phyloP scores from a whole-genome alignment of 1,140 invertebrate genomes.

The Bombus soroeensis region DNA sequence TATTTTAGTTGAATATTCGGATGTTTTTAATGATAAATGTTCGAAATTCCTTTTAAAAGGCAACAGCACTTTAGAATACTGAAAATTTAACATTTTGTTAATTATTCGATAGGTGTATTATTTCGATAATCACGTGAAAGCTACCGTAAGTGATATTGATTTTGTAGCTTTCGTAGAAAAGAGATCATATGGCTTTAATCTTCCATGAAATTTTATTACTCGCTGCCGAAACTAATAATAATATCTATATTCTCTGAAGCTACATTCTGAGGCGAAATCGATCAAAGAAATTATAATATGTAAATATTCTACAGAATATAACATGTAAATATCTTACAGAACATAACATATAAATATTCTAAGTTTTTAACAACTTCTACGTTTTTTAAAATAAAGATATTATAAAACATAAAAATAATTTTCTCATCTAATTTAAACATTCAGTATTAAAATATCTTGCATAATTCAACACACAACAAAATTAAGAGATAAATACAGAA shows the following conservation, averaged over 20 bases:
- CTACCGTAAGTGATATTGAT: background rate
- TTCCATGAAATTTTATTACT: conserved; percentile 5
- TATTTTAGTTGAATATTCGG: background rate
- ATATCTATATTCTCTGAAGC: background rate
- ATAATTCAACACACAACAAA: too few relatives aligned
- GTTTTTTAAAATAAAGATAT: too few relatives aligned
- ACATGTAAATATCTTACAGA: too few relatives aligned
- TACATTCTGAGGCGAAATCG: background rate
- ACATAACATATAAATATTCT: too few relatives aligned
- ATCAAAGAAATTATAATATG: background rate
- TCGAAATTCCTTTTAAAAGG: background rate
- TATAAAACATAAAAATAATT: too few relatives aligned
- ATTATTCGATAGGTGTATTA: conserved; percentile 8
- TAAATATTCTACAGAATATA: too few relatives aligned
- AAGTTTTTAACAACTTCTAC: too few relatives aligned
- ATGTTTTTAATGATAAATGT: background rate
- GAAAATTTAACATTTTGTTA: background rate
- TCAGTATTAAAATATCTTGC: too few relatives aligned
- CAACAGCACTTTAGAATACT: background rate
- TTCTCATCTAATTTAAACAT: too few relatives aligned
- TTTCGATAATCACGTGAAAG: background rate
- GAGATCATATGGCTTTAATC: background rate
- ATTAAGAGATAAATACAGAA: too few relatives aligned
- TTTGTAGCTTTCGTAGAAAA: background rate
- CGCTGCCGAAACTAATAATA: background rate